Percentiles rank a stretch among this genome's conserved stretches.
Evolutionary conservation across 2,888 invertebrate genomes (phyloP).

Genomic region (Diaphora mendica): DNA sequence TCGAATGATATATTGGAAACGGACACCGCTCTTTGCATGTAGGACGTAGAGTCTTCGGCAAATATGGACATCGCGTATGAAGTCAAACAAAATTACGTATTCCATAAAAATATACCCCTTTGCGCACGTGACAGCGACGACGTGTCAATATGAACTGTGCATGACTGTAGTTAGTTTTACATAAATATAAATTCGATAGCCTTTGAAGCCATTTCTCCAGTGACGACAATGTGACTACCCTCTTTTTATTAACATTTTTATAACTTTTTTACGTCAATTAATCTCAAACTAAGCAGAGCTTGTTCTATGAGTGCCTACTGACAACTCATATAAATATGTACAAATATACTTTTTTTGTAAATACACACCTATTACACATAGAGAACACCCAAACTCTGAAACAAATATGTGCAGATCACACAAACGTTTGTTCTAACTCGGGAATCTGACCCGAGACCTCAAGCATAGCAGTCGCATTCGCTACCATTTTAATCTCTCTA

Average conservation of each 20-base stretch:
- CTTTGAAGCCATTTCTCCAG: constrained; percentile 7
- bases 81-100: constrained; percentile 86
- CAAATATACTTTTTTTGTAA: no score
- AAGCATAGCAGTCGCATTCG: no score
- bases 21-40: constrained; percentile 76
- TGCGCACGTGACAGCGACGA: constrained; percentile 75
- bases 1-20: constrained; percentile 59
- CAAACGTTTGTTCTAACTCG: no score
- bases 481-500: no score
- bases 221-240: not conserved
- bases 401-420: no score
- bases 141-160: constrained; percentile 55
- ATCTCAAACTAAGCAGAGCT: no score
- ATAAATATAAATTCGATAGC: constrained; percentile 32
- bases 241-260: constrained; percentile 2
- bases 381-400: no score
- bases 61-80: constrained; percentile 86
- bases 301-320: no score
- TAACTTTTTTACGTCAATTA: not conserved
- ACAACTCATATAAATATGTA: no score
- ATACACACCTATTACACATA: no score
- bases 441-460: no score
- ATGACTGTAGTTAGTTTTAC: constrained; percentile 53
- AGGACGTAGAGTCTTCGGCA: constrained; percentile 82
- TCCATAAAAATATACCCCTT: constrained; percentile 86